Conservation (phyloP, 1,140 invertebrate species). For the Calosoma granatense region DNA sequence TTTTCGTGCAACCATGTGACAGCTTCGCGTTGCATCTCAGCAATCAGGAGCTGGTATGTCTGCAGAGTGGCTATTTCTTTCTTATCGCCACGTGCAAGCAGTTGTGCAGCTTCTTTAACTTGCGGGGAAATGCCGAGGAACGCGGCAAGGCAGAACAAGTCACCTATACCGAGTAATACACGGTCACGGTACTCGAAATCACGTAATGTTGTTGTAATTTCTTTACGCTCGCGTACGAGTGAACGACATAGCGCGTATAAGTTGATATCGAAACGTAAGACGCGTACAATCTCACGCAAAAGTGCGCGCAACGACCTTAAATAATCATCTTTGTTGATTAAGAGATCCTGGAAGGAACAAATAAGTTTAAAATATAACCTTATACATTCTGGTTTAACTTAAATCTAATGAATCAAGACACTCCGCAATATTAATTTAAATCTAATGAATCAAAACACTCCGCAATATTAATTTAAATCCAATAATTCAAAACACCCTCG, state of each 20-base stretch:
- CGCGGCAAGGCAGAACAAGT: slow-evolving; percentile 77
- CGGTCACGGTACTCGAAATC: slow-evolving; percentile 67
- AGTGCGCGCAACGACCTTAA: slow-evolving; percentile 72
- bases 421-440: not conserved
- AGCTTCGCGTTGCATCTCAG: slow-evolving; percentile 69
- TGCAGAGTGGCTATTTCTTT: slow-evolving; percentile 42
- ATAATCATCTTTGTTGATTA: slow-evolving; percentile 85
- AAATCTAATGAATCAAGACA: not conserved
- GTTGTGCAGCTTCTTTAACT: slow-evolving; percentile 57
- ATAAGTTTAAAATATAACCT: slow-evolving; percentile 5
- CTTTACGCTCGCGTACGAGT: slow-evolving; percentile 53
- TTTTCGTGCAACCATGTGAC: slow-evolving; percentile 78
- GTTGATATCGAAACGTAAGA: slow-evolving; percentile 69
- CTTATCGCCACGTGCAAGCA: slow-evolving; percentile 48
- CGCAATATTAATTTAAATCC: slow-evolving; percentile 8
- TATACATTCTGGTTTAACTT: too few relatives aligned
- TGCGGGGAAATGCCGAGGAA: slow-evolving; percentile 68
- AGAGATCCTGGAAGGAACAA: slow-evolving; percentile 60
- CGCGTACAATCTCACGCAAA: slow-evolving; percentile 76
- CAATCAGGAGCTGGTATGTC: slow-evolving; percentile 42
- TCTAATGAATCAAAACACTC: not conserved
- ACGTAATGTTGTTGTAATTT: slow-evolving; percentile 38
- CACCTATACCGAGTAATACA: slow-evolving; percentile 71
- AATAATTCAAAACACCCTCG: too few relatives aligned
- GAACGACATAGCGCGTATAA: slow-evolving; percentile 57